These are phyloP conservation scores for Cryptoprocta ferox DNA, from an alignment of 2,797 vertebrate species.

Conservation along the genomic window DNA sequence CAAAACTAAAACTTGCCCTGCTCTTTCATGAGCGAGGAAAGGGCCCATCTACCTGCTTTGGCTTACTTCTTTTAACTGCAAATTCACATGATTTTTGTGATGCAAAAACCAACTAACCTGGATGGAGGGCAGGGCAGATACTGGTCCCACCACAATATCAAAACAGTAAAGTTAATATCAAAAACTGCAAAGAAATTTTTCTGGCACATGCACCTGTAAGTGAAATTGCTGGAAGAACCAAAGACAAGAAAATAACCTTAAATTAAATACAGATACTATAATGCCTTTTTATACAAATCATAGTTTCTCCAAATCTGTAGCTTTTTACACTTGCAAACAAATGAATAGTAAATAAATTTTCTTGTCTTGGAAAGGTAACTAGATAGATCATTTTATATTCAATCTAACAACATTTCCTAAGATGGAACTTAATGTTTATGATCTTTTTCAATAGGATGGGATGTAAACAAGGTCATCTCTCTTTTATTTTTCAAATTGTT, in stretches of 20 bases:
- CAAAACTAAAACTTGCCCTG: background rate
- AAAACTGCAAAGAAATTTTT: constrained; percentile 5
- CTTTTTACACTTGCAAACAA: background rate
- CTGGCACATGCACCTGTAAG: background rate
- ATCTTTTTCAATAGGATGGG: background rate
- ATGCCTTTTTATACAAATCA: background rate
- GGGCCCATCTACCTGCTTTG: background rate
- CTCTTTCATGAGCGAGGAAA: background rate
- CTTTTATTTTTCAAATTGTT: background rate
- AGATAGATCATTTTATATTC: constrained; percentile 22
- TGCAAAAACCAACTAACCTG: background rate
- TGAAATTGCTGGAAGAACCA: background rate
- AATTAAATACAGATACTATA: background rate
- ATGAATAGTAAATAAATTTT: background rate
- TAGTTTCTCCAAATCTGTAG: background rate
- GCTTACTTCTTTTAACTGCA: background rate
- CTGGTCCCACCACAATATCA: background rate
- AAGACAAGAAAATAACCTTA: constrained; percentile 33
- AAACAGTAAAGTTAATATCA: constrained; percentile 52
- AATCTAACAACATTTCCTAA: background rate
- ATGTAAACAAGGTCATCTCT: background rate
- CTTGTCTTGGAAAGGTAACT: background rate
- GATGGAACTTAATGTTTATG: background rate
- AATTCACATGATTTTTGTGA: constrained; percentile 2
- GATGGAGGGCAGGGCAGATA: background rate